Evolutionary conservation across 2,113 vertebrate species (phyloP).

Genomic region (Xiphophorus couchianus): DNA sequence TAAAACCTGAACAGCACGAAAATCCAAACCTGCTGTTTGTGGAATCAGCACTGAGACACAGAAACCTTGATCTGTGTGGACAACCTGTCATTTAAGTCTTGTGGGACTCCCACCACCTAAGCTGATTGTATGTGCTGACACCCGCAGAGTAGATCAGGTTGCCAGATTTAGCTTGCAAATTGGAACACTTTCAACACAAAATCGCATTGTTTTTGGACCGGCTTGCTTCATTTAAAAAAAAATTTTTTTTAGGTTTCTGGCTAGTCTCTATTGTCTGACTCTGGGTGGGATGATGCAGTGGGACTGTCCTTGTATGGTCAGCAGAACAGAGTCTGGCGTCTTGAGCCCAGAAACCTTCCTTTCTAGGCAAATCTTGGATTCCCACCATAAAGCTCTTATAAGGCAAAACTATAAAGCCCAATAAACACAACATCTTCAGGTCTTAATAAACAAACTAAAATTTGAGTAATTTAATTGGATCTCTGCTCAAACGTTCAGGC

Average conservation of each 20-base stretch:
- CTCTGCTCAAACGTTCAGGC: no score
- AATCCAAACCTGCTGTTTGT: background rate
- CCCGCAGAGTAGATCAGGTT: background rate
- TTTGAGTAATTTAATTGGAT: no score
- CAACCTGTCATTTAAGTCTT: background rate
- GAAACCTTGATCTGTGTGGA: background rate
- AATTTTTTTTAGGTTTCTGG: background rate
- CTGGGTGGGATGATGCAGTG: slow-evolving; percentile 14
- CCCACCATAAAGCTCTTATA: background rate
- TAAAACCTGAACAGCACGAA: background rate
- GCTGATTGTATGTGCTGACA: background rate
- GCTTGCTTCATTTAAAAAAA: background rate
- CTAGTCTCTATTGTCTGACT: slow-evolving; percentile 1
- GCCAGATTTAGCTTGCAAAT: background rate
- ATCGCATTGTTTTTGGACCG: background rate
- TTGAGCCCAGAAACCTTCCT: slow-evolving; percentile 50
- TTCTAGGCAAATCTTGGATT: slow-evolving; percentile 48
- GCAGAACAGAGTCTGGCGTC: slow-evolving; percentile 22
- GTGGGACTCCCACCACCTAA: background rate
- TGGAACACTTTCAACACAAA: background rate
- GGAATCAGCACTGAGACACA: background rate
- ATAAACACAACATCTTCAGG: no score
- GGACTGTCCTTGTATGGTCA: slow-evolving; percentile 74
- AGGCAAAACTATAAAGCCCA: background rate
- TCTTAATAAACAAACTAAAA: no score